phyloP scores from a whole-genome alignment of 2,888 invertebrate genomes.

The Xylota sylvarum region DNA sequence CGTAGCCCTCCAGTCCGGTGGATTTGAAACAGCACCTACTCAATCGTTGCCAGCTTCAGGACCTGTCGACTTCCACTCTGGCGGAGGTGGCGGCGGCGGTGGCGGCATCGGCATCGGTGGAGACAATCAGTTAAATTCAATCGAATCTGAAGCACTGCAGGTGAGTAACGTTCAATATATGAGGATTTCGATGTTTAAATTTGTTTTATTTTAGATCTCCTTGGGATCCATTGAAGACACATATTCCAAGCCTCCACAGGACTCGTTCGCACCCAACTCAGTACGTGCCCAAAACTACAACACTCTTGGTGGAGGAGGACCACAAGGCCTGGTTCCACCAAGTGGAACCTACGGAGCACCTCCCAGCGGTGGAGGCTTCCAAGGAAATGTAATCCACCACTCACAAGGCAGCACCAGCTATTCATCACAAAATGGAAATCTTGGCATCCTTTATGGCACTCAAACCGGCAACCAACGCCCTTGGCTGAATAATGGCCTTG shows the following conservation, averaged over 20 bases:
- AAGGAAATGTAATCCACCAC: slow-evolving; percentile 49
- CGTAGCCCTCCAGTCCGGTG: slow-evolving; percentile 82
- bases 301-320: slow-evolving; percentile 71
- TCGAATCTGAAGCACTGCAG: slow-evolving; percentile 80
- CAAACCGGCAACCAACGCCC: slow-evolving; percentile 81
- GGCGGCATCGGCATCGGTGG: not conserved
- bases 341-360: slow-evolving; percentile 88
- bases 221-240: slow-evolving; percentile 84
- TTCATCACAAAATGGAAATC: slow-evolving; percentile 77
- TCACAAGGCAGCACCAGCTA: slow-evolving; percentile 58
- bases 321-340: slow-evolving; percentile 85
- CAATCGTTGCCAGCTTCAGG: slow-evolving; percentile 78
- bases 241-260: slow-evolving; percentile 84
- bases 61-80: slow-evolving; percentile 78
- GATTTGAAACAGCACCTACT: slow-evolving; percentile 72
- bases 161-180: slow-evolving; percentile 70
- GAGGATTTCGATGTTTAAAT: not conserved
- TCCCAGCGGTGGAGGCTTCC: slow-evolving; percentile 79
- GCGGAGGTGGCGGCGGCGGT: slow-evolving; percentile 35
- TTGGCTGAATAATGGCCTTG: slow-evolving; percentile 79
- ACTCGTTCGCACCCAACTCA: slow-evolving; percentile 84
- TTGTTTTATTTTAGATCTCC: slow-evolving; percentile 80
- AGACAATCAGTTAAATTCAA: slow-evolving; percentile 79
- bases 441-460: slow-evolving; percentile 81
- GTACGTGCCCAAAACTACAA: slow-evolving; percentile 81